These are phyloP conservation scores for Lampropteryx suffumata DNA, from an alignment of 2,888 invertebrate genomes.

Conservation along the genomic window DNA sequence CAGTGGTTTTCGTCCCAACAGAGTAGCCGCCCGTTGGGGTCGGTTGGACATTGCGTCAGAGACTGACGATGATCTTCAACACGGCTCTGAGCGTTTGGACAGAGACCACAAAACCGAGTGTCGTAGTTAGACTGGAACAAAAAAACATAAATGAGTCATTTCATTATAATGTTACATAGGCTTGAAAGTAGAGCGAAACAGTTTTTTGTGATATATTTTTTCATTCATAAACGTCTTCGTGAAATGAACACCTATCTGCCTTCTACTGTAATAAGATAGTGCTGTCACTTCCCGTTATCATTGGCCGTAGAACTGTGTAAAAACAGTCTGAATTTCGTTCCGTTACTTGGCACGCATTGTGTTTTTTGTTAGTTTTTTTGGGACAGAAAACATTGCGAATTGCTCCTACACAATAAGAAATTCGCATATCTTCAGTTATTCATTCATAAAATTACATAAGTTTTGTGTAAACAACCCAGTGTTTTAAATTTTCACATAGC, in stretches of 20 bases:
- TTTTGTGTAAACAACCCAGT: constrained; percentile 6
- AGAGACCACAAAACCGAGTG: constrained; percentile 67
- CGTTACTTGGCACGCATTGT: constrained; percentile 21
- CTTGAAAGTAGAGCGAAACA: background rate
- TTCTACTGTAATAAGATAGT: too few species aligned
- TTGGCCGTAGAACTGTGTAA: constrained; percentile 7
- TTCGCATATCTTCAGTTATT: background rate
- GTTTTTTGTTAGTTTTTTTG: constrained; percentile 10
- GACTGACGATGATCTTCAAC: constrained; percentile 52
- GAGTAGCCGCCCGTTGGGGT: constrained; percentile 74
- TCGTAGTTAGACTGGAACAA: constrained; percentile 80
- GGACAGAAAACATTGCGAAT: constrained; percentile 5
- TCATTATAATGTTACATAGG: background rate
- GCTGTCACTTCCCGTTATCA: constrained; percentile 14
- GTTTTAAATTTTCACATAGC: constrained; percentile 10
- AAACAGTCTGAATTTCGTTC: constrained; percentile 15
- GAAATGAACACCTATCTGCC: too few species aligned
- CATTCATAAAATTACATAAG: constrained; percentile 8
- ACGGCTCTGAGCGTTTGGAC: constrained; percentile 65
- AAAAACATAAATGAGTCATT: too few species aligned
- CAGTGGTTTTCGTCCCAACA: constrained; percentile 93
- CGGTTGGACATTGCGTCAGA: constrained; percentile 57
- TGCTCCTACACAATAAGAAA: background rate
- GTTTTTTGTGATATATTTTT: background rate
- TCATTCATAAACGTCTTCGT: background rate